Evolutionary conservation across 2,888 invertebrate species (phyloP).

Genomic region (Sclerodermus sp.): DNA sequence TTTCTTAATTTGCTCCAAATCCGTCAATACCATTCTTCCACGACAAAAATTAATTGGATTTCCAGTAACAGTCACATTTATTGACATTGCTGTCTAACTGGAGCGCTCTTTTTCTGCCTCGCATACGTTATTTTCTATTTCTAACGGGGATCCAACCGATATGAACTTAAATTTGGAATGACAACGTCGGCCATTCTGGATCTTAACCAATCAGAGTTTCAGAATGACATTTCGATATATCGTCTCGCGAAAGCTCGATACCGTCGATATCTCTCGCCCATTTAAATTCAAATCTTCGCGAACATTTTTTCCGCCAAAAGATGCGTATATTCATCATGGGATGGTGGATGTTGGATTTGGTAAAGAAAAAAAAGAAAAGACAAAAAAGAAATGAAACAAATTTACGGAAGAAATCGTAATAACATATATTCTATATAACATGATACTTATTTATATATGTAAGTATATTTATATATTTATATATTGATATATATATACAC

Average conservation of each 20-base stretch:
- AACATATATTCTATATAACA: conserved; percentile 48
- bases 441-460: conserved; percentile 46
- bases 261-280: background rate
- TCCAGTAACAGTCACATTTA: conserved; percentile 64
- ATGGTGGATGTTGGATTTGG: too few relatives aligned
- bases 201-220: background rate
- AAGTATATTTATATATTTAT: conserved; percentile 39
- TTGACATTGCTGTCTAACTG: conserved; percentile 59
- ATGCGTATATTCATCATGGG: too few relatives aligned
- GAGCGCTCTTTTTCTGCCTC: too few relatives aligned
- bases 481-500: conserved; percentile 31
- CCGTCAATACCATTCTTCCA: conserved; percentile 60
- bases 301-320: too few relatives aligned
- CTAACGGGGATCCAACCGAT: too few relatives aligned
- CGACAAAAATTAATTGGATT: conserved; percentile 60
- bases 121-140: too few relatives aligned
- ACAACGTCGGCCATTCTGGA: background rate
- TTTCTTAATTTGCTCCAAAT: conserved; percentile 61
- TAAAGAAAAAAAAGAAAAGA: background rate
- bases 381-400: conserved; percentile 1
- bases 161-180: background rate
- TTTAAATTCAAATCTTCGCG: background rate
- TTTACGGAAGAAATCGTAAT: conserved; percentile 24
- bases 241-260: background rate
- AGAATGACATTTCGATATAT: background rate